Evolutionary conservation across 2,113 vertebrate genomes (phyloP).

Genomic region (Callospermophilus lateralis): DNA sequence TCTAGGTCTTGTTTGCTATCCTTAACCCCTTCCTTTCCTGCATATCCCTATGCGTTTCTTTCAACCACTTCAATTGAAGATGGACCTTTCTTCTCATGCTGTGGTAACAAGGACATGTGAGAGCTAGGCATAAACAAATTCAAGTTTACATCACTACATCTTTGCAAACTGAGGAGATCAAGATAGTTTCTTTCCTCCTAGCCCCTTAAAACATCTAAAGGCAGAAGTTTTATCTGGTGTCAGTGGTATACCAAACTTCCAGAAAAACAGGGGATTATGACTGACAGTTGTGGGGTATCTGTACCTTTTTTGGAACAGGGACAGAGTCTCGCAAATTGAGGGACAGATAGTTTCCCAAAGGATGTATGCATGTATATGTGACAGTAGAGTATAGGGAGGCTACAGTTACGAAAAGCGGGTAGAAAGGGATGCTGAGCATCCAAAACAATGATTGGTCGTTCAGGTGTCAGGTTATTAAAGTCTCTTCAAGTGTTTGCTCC

Average conservation of each 20-base stretch:
- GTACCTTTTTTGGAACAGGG: neutral
- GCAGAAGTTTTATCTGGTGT: neutral
- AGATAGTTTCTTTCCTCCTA: neutral
- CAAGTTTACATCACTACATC: neutral
- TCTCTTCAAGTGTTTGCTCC: neutral
- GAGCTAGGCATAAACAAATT: neutral
- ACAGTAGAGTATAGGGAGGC: neutral
- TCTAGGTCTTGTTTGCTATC: neutral
- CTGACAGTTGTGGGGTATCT: neutral
- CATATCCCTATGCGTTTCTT: neutral
- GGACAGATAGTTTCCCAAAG: neutral
- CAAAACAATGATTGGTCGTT: neutral
- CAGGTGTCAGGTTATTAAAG: neutral
- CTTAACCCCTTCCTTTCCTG: too few relatives aligned
- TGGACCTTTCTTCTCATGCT: neutral
- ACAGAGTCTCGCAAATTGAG: neutral
- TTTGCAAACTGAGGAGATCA: neutral
- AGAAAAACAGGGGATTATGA: neutral
- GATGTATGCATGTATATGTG: neutral
- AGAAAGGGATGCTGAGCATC: neutral
- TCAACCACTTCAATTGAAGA: neutral
- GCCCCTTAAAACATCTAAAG: neutral
- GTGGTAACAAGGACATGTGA: neutral
- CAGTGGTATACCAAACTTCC: neutral
- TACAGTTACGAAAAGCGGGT: neutral